Evolutionary conservation across 2,888 invertebrate genomes (phyloP), one percentile per base, ranked within the genome.

Genomic region (Odontocolon sp.): DNA sequence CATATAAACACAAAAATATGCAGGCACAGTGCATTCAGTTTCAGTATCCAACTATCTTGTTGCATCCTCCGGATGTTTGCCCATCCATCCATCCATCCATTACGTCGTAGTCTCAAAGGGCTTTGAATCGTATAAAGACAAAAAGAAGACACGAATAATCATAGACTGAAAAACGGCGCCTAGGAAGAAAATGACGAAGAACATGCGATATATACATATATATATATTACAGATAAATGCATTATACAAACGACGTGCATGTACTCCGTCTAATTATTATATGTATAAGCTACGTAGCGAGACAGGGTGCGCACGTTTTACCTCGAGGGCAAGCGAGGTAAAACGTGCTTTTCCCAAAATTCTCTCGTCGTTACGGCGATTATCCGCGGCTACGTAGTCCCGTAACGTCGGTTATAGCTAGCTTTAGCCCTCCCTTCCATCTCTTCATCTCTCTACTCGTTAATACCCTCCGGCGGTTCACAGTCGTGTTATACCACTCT

Each of bases 401-500:
- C 31, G 52, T 54, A 45, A 26, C 61, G 42, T 28, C 26, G 31
- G 42, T 57, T 45, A 9, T 31, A 59, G 8, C 21, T 21, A 50
- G 21, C 16, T 33, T 28, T 11, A 21, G 23, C 31, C 11, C 21
- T n/a, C 23, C 2, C 14, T 47, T 63, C 40, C 21, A 33, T 31
- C 9, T 52, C 16, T 6, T 78, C 79, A 80, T 79, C 79, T 81
- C 77, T 66, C 57, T 76, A 77, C 84, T 81, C 80, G 67, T 57
- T 63, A 54, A 77, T 67, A 56, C 67, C 76, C 67, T 11, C 9
- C 26, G 71, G 76, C 67, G 31, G 54, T 82, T 78, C 79, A 50
- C 78, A 74, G 52, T 64, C 79, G 79, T 80, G 84, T 84, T 85
- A 84, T 56, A 76, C 67, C 36, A 76, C 70, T 76, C 54, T 38